Base-by-base conservation (phyloP, 2,888 invertebrate species). In the Zootermopsis nevadensis region DNA sequence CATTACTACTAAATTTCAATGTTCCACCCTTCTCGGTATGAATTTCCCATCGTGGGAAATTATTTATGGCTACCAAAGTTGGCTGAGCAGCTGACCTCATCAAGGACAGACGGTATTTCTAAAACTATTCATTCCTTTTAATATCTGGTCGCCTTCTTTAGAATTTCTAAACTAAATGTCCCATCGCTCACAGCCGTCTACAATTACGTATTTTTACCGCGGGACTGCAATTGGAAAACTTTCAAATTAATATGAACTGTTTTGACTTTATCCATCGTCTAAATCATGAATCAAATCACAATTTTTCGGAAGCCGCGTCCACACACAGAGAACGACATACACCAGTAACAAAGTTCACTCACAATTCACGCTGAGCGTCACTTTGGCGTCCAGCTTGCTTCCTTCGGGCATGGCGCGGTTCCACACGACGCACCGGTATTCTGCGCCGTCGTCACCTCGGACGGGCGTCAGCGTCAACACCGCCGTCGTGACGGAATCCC, bases 361-460 rank as follows among this genome's bases (percentile, higher is more conserved):
- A 97, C 96, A 98, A 90, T 97, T 96, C 85, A 98, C 97, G 89
- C 94, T 95, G 83, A 98, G 92, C 35, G 94, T 94, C 85, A 97
- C 94, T 24, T 93, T 93, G 27, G 96, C 93, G 87, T 96, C 96
- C 85, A 97, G 90, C 86, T 95, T 95, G 84, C 94, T 93, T 69
- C 95, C 95, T 84, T 95, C 94, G 0, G 94, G 92, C 93, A 98
- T 95, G 86, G 97, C 98, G 77, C 97, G 92, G 91, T 98, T 98
- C 92, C 95, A 94, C 81, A 98, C 97, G 85, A 95, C 95, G 89
- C 98, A 98, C 84, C 95, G 93, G 90, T 95, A 97, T 81, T 93
- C 92, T 84, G 96, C 95, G 19, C 95, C 94, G 88, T 98, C 97
- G 89, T 98, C 97, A 85, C 96, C 95, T 85, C 95, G 93, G 48